Conservation (phyloP, 2,888 invertebrate species). For the Blastobasis lacticolella region DNA sequence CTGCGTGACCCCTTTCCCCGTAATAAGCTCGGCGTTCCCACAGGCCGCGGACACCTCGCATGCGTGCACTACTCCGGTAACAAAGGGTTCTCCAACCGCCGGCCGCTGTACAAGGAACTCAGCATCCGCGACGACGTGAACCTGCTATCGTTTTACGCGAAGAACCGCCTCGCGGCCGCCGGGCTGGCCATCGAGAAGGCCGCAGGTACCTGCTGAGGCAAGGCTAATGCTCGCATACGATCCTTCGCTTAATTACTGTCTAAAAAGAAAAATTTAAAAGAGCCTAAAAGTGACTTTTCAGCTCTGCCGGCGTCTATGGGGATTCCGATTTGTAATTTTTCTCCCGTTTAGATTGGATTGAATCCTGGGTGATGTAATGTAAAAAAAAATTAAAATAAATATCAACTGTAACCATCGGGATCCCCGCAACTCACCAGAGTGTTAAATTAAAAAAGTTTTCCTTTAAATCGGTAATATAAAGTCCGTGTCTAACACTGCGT, state of each 20-base stretch:
- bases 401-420: background rate
- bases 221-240: conserved; percentile 55
- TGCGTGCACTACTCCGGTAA: conserved; percentile 89
- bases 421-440: conserved; percentile 15
- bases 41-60: conserved; percentile 88
- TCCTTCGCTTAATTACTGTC: conserved; percentile 56
- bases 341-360: background rate
- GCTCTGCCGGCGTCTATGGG: conserved; percentile 27
- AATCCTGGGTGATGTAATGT: conserved; percentile 13
- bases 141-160: conserved; percentile 90
- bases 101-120: conserved; percentile 81
- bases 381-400: conserved; percentile 17
- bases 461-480: conserved; percentile 46
- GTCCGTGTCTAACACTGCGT: conserved; percentile 71
- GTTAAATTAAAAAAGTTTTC: conserved; percentile 26
- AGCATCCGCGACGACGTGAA: conserved; percentile 90
- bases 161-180: conserved; percentile 81
- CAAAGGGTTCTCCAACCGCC: conserved; percentile 83
- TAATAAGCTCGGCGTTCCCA: conserved; percentile 41
- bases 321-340: background rate
- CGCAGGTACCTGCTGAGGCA: conserved; percentile 65
- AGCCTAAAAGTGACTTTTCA: conserved; percentile 34
- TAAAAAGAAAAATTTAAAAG: conserved; percentile 47
- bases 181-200: conserved; percentile 61
- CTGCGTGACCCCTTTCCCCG: no score